Conservation (phyloP, 1,140 invertebrate genomes). For the Euglossa dilemma region DNA sequence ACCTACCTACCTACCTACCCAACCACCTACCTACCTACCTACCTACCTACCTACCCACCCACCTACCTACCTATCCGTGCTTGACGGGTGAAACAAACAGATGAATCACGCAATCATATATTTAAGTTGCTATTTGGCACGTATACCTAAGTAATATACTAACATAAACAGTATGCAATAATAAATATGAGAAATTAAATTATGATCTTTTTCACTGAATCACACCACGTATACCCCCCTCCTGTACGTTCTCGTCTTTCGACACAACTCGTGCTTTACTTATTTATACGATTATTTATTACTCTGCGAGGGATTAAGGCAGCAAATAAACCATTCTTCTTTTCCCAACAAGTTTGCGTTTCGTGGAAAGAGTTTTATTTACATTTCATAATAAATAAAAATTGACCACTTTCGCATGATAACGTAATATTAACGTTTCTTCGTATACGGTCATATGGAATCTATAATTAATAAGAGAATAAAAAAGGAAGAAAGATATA, state of each 20-base stretch:
- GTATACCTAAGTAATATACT: constrained; percentile 83
- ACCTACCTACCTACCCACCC: constrained; percentile 67
- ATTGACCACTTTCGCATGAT: neutral
- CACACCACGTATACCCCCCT: neutral
- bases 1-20: constrained; percentile 71
- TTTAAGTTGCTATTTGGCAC: constrained; percentile 83
- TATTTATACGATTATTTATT: neutral
- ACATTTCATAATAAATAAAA: constrained; percentile 32
- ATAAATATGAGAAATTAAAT: constrained; percentile 81
- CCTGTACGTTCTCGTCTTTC: neutral
- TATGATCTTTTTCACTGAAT: constrained; percentile 27
- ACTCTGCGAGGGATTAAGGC: neutral
- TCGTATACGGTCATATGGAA: neutral
- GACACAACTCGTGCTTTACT: neutral
- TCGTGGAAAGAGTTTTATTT: constrained; percentile 50
- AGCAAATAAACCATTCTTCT: constrained; percentile 12
- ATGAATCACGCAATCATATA: constrained; percentile 83
- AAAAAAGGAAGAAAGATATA: neutral
- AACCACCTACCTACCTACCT: constrained; percentile 74
- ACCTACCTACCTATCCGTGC: constrained; percentile 75
- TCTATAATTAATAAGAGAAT: neutral
- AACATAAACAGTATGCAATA: constrained; percentile 84
- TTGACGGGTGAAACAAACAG: constrained; percentile 80
- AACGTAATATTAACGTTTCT: neutral
- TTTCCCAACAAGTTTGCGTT: neutral